phyloP scores from a whole-genome alignment of 2,888 invertebrate genomes.

The Agrotis segetum region DNA sequence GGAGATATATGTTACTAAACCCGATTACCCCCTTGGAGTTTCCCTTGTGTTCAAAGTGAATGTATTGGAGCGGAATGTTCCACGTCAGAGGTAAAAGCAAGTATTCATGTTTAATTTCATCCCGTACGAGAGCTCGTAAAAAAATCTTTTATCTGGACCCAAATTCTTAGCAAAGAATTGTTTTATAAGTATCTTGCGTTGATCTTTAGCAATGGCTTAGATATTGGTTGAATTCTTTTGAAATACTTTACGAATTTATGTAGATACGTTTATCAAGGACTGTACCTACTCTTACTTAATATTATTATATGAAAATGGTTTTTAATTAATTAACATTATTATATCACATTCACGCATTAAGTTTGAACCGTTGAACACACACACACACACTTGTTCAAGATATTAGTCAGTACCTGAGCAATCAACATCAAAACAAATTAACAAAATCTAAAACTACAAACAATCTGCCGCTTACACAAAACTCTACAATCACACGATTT shows the following conservation, averaged over 20 bases:
- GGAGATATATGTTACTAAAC: conserved; percentile 79
- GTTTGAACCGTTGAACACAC: background rate
- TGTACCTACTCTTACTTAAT: no score
- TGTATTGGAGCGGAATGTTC: conserved; percentile 88
- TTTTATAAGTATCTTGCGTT: conserved; percentile 49
- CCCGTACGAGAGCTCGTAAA: conserved; percentile 80
- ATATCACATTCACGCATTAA: background rate
- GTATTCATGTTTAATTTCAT: conserved; percentile 90
- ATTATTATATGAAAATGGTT: no score
- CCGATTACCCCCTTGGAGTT: conserved; percentile 84
- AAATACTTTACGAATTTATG: background rate
- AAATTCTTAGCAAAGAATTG: conserved; percentile 79
- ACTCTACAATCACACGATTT: conserved; percentile 50
- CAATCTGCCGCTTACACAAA: conserved; percentile 9
- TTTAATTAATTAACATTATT: no score
- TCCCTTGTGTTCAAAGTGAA: conserved; percentile 88
- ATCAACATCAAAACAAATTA: conserved; percentile 2
- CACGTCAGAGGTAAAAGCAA: conserved; percentile 89
- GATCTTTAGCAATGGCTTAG: conserved; percentile 33
- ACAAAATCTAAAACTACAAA: conserved; percentile 3
- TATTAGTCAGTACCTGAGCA: background rate
- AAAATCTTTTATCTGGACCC: conserved; percentile 85
- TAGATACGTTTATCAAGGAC: background rate
- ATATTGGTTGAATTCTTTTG: conserved; percentile 15
- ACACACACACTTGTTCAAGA: background rate